These are phyloP conservation scores for Philereme transversata DNA, from an alignment of 2,888 invertebrate genomes.

Conservation along the genomic window DNA sequence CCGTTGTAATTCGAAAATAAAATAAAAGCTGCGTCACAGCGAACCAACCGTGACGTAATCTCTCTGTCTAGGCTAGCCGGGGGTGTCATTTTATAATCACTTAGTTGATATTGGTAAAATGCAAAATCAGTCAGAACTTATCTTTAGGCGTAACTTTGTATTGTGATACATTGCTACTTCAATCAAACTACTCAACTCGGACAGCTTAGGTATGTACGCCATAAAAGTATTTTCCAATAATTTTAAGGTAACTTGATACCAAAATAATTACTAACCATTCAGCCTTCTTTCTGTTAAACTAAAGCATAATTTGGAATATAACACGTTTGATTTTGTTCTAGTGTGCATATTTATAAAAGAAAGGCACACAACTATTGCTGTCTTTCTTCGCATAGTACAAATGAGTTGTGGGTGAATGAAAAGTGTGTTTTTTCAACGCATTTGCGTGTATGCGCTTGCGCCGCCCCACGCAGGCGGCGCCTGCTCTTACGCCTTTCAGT, in stretches of 20 bases:
- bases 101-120: too few species aligned
- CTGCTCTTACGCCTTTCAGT: slow-evolving; percentile 44
- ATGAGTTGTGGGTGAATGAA: slow-evolving; percentile 39
- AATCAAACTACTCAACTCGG: background rate
- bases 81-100: too few species aligned
- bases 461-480: slow-evolving; percentile 54
- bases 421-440: slow-evolving; percentile 43
- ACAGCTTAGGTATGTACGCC: too few species aligned
- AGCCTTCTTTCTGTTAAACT: slow-evolving; percentile 15
- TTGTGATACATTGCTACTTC: slow-evolving; percentile 2
- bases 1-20: background rate
- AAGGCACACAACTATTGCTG: slow-evolving; percentile 36
- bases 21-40: background rate
- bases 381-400: slow-evolving; percentile 39
- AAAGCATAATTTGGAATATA: slow-evolving; percentile 24
- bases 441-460: slow-evolving; percentile 47
- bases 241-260: slow-evolving; percentile 10
- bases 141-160: background rate
- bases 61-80: too few species aligned
- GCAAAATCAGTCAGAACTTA: too few species aligned
- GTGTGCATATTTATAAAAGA: slow-evolving; percentile 29
- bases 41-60: too few species aligned
- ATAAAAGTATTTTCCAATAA: too few species aligned
- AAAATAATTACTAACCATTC: slow-evolving; percentile 4
- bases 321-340: slow-evolving; percentile 25